Evolutionary conservation across 2,888 invertebrate genomes (phyloP).

Genomic region (Osmoderma eremita): DNA sequence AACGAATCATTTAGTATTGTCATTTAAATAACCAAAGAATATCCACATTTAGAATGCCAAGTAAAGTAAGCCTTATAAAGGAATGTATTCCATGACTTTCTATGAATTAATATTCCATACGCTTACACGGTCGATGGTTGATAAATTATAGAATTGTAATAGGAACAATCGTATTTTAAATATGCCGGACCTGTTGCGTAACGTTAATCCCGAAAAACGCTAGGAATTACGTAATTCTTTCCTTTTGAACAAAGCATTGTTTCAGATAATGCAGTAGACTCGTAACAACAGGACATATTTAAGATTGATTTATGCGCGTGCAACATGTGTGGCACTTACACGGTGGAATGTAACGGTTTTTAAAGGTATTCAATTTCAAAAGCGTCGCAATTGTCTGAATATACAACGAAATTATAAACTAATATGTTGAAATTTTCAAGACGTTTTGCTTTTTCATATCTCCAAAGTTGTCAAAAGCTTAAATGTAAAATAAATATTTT

Average conservation of each 20-base stretch:
- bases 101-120: slow-evolving; percentile 9
- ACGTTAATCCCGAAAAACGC: slow-evolving; percentile 12
- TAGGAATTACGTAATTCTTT: slow-evolving; percentile 9
- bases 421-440: no score
- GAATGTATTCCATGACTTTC: slow-evolving; percentile 9
- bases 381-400: no score
- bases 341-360: no score
- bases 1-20: no score
- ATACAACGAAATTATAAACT: no score
- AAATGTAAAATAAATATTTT: no score
- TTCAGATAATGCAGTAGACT: neutral
- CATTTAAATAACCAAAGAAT: no score
- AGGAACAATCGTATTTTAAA: slow-evolving; percentile 9
- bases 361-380: no score
- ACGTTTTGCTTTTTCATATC: no score
- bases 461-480: no score
- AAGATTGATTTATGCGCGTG: no score
- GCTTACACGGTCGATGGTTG: neutral
- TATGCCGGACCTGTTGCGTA: neutral
- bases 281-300: neutral
- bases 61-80: neutral
- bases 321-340: no score
- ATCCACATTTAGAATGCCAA: neutral
- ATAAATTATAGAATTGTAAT: slow-evolving; percentile 4
- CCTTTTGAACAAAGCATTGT: neutral